Percentiles rank a stretch among this genome's conserved stretches.
These are phyloP conservation scores for Phymorhynchus buccinoides DNA, from an alignment of 1,140 invertebrate species.

Conservation along the genomic window DNA sequence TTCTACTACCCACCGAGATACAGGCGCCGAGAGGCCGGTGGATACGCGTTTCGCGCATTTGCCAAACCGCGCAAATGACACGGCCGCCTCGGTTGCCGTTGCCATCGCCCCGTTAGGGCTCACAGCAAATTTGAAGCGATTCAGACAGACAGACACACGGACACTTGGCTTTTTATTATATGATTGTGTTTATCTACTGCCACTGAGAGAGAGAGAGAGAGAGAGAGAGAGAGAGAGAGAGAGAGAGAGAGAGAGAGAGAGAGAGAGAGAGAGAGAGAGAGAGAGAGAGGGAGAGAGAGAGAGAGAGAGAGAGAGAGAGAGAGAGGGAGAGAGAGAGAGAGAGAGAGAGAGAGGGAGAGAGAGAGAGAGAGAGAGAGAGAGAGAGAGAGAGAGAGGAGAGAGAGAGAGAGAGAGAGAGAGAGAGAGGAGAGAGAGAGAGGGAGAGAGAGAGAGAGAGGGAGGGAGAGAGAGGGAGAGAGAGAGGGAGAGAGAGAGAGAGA, in stretches of 20 bases:
- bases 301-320: background rate
- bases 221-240: background rate
- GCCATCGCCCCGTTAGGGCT: no score
- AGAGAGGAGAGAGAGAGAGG: background rate
- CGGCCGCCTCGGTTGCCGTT: no score
- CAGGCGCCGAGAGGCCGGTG: no score
- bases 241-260: background rate
- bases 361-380: background rate
- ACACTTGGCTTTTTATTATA: no score
- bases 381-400: background rate
- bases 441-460: background rate
- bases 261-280: slow-evolving; percentile 31
- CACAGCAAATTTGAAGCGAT: no score
- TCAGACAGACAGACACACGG: no score
- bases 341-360: background rate
- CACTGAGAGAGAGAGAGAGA: background rate
- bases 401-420: background rate
- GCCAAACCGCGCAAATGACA: no score
- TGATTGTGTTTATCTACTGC: no score
- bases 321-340: background rate
- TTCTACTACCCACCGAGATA: no score
- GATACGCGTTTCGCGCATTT: no score
- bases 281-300: slow-evolving; percentile 2
- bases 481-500: background rate
- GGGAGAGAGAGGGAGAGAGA: background rate